Base-by-base conservation (phyloP, 2,888 invertebrate genomes). In the Creontiades dilutus region DNA sequence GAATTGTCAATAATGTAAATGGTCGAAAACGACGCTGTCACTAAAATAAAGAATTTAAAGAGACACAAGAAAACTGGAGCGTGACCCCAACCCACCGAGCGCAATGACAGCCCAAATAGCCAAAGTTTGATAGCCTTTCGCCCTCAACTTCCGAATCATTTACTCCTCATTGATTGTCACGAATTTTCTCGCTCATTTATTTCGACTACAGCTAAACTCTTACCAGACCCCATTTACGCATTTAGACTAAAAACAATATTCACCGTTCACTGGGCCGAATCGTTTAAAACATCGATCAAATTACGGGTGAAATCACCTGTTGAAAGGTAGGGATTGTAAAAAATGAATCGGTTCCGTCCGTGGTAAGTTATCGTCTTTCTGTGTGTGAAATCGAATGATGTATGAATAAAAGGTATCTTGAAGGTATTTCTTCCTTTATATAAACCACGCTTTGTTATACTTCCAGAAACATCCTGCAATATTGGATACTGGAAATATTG, bases 101-200 rank as follows among this genome's bases (percentile, higher is more conserved):
- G 61, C 61, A 61, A 61, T 61, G 61, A 19, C 61, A 61, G 61
- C n/a, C 19, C 61, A 19, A 61, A 61, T 61, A 16, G 61, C 61
- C 61, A 61, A 61, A 61, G n/a, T 61, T 61, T 61, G 61, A 61
- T 61, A 19, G 61, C n/a, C 9, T 19, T 19, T 61, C 9, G n/a
- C 61, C 9, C 19, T 4, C 61, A 2, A 61, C n/a, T 61, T 61
- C 61, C 61, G 61, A 61, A 61, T 61, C 61, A 61, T 61, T 61
- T 61, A 19, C 61, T 61, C 2, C 61, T n/a, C n/a, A 19, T 61
- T 61, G 61, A 61, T 61, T 61, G 61, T n/a, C 61, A n/a, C n/a
- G 61, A 19, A 61, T 61, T 61, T 61, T 61, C 61, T 61, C 61
- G 61, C 61, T 61, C 61, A 61, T 61, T 61, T 61, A 61, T 16